Conservation (phyloP, 2,888 invertebrate species). For the Meliscaeva auricollis region DNA sequence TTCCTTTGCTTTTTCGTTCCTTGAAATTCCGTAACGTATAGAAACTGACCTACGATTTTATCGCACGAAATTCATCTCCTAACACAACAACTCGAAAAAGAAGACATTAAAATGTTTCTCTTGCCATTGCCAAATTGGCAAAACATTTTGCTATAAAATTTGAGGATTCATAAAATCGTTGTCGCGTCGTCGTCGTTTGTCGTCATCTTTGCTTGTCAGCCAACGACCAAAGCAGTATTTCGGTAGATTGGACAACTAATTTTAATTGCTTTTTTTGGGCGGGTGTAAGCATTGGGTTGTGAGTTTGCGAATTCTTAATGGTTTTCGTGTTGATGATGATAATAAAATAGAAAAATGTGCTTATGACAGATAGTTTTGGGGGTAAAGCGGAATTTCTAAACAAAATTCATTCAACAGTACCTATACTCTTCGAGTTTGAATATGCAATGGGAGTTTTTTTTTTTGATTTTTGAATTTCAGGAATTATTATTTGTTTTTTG, state of each 20-base stretch:
- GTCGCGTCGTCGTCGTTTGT: background rate
- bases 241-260: constrained; percentile 14
- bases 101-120: constrained; percentile 25
- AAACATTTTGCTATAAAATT: constrained; percentile 1
- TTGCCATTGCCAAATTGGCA: constrained; percentile 13
- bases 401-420: background rate
- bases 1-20: background rate
- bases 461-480: background rate
- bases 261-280: constrained; percentile 21
- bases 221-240: background rate
- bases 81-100: background rate
- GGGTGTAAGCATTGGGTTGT: background rate
- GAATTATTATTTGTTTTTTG: constrained; percentile 6
- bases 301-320: background rate
- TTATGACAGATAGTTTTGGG: constrained; percentile 16
- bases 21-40: background rate
- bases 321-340: background rate
- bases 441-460: too few relatives aligned
- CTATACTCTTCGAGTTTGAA: too few relatives aligned
- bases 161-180: constrained; percentile 16
- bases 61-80: background rate
- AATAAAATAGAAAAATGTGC: background rate
- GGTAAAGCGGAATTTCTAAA: background rate
- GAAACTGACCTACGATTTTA: constrained; percentile 21
- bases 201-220: background rate